Evolutionary conservation across 2,888 invertebrate genomes (phyloP).

Genomic region (Brachycybe producta): DNA sequence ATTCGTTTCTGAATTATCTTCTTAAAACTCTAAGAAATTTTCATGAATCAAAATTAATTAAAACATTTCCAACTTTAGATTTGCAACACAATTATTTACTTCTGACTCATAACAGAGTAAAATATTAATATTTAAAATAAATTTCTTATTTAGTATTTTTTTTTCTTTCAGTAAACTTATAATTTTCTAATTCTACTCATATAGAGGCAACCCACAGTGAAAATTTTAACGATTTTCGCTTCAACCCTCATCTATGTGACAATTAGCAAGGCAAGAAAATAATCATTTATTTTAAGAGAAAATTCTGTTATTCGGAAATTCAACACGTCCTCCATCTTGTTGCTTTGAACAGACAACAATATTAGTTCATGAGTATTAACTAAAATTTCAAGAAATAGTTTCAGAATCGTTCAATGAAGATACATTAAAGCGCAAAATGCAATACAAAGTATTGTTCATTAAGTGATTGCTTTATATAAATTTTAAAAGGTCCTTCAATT

Average conservation of each 20-base stretch:
- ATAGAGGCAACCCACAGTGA: slow-evolving; percentile 3
- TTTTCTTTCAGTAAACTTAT: not conserved
- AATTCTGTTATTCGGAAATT: not conserved
- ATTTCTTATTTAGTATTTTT: not conserved
- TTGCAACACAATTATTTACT: not conserved
- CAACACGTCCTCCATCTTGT: too few relatives aligned
- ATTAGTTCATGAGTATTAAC: too few relatives aligned
- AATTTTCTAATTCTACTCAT: not conserved
- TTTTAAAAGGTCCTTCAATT: too few relatives aligned
- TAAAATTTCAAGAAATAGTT: too few relatives aligned
- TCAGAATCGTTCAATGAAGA: too few relatives aligned
- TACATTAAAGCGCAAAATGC: too few relatives aligned
- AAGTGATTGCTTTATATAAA: too few relatives aligned
- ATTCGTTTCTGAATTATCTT: slow-evolving; percentile 2
- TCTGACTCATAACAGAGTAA: slow-evolving; percentile 10
- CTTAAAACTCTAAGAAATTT: not conserved
- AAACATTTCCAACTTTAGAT: not conserved
- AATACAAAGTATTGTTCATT: too few relatives aligned
- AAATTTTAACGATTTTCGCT: not conserved
- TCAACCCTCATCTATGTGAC: slow-evolving; percentile 4
- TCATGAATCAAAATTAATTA: not conserved
- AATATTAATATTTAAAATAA: not conserved
- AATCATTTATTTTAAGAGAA: not conserved
- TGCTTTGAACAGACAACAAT: too few relatives aligned
- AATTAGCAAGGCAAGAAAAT: slow-evolving; percentile 2